Conservation (phyloP, 2,113 vertebrate genomes). For the Periophthalmodon schlosseri region DNA sequence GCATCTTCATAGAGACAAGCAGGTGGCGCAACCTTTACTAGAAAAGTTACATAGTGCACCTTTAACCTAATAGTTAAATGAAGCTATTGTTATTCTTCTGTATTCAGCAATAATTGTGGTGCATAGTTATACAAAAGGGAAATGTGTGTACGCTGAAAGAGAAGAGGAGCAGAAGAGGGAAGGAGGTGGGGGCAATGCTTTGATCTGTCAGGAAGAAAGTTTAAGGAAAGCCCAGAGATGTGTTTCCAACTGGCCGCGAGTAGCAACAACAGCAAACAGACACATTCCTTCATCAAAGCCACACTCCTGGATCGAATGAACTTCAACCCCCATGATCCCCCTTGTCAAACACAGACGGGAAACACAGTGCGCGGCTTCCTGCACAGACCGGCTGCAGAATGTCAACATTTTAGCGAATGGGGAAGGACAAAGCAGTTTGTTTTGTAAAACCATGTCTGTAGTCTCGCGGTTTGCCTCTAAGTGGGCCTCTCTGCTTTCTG, state of each 20-base stretch:
- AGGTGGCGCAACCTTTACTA: no score
- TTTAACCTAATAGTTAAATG: slow-evolving; percentile 19
- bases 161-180: background rate
- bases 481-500: slow-evolving; percentile 17
- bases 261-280: slow-evolving; percentile 47
- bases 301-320: slow-evolving; percentile 57
- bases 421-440: slow-evolving; percentile 49
- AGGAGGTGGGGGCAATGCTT: slow-evolving; percentile 29
- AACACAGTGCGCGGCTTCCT: slow-evolving; percentile 60
- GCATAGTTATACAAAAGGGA: slow-evolving; percentile 39
- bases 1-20: no score
- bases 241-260: slow-evolving; percentile 53
- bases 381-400: slow-evolving; percentile 51
- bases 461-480: slow-evolving; percentile 36
- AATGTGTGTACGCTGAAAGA: slow-evolving; percentile 38
- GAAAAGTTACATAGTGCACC: no score
- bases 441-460: slow-evolving; percentile 48
- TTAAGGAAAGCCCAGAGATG: slow-evolving; percentile 57
- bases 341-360: slow-evolving; percentile 68
- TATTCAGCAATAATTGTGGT: background rate
- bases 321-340: slow-evolving; percentile 64
- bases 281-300: slow-evolving; percentile 64
- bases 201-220: slow-evolving; percentile 63
- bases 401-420: slow-evolving; percentile 58
- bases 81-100: slow-evolving; percentile 31